Evolutionary conservation across 2,797 vertebrate genomes (phyloP).

Genomic region (Miichthys miiuy): DNA sequence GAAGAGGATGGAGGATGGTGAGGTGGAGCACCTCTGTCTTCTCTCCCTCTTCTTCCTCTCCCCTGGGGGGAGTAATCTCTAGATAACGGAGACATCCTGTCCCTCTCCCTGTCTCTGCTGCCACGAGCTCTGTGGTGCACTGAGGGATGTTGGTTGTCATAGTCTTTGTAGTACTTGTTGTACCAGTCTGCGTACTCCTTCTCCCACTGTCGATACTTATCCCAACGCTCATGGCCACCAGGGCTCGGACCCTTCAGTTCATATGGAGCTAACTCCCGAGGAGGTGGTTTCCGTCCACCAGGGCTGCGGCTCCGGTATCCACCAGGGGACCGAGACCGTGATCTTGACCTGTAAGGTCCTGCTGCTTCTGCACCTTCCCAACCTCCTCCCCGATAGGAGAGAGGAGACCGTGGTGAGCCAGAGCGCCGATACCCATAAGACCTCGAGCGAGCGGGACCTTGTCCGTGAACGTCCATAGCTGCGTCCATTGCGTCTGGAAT

Average conservation of each 20-base stretch:
- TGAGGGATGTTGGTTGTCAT: constrained; percentile 73
- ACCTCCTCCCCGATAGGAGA: constrained; percentile 60
- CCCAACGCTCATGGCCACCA: constrained; percentile 91
- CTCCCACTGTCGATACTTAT: constrained; percentile 95
- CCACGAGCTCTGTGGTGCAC: constrained; percentile 72
- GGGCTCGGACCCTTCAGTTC: constrained; percentile 81
- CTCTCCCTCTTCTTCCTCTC: constrained; percentile 87
- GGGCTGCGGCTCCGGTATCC: constrained; percentile 90
- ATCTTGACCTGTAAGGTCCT: constrained; percentile 89
- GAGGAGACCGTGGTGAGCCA: constrained; percentile 71
- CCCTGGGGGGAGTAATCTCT: constrained; percentile 92
- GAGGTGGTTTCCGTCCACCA: constrained; percentile 72
- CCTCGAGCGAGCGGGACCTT: constrained; percentile 93
- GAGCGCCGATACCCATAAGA: constrained; percentile 80
- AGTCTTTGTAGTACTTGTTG: constrained; percentile 95
- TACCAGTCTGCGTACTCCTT: constrained; percentile 96
- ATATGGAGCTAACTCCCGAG: constrained; percentile 85
- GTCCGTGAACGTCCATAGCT: constrained; percentile 90
- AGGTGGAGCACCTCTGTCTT: constrained; percentile 74
- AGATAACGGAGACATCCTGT: constrained; percentile 86
- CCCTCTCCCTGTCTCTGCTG: constrained; percentile 78
- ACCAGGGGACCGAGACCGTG: constrained; percentile 88
- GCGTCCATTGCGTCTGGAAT: constrained; percentile 90
- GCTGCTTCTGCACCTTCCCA: constrained; percentile 74
- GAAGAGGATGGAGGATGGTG: constrained; percentile 71